A percentile compares a stretch with the other conserved stretches of the same genome.
These are phyloP conservation scores for Lithophane ornitopus DNA, from an alignment of 2,888 invertebrate genomes.

Conservation along the genomic window DNA sequence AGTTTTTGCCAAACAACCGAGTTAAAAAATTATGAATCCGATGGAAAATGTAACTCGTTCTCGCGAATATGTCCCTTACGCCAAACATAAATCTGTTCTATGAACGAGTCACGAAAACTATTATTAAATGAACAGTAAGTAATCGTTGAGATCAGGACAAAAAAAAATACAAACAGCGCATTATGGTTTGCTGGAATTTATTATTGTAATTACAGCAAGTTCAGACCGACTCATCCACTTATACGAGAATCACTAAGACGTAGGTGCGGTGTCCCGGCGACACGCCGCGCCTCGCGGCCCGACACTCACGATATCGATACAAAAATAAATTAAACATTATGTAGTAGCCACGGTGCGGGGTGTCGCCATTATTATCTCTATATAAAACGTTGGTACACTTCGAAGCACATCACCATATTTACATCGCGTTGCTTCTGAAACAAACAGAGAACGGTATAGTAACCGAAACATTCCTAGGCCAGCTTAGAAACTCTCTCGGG, in stretches of 20 bases:
- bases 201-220: conserved; percentile 63
- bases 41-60: not conserved
- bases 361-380: conserved; percentile 55
- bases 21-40: not conserved
- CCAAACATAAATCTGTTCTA: not conserved
- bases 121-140: not conserved
- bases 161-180: conserved; percentile 22
- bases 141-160: not conserved
- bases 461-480: not conserved
- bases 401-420: conserved; percentile 50
- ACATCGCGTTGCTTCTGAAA: conserved; percentile 77
- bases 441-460: conserved; percentile 42
- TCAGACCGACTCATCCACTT: conserved; percentile 58
- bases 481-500: not conserved
- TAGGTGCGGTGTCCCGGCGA: conserved; percentile 20
- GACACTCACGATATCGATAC: conserved; percentile 45
- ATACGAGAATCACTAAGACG: conserved; percentile 45
- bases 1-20: not conserved
- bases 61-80: not conserved
- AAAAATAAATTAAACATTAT: conserved; percentile 69
- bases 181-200: conserved; percentile 58
- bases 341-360: conserved; percentile 43
- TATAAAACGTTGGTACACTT: conserved; percentile 56
- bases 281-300: not conserved
- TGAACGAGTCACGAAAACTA: too few relatives aligned